These are phyloP conservation scores for Bufotes viridis DNA, from an alignment of 2,797 vertebrate genomes.

Conservation along the genomic window DNA sequence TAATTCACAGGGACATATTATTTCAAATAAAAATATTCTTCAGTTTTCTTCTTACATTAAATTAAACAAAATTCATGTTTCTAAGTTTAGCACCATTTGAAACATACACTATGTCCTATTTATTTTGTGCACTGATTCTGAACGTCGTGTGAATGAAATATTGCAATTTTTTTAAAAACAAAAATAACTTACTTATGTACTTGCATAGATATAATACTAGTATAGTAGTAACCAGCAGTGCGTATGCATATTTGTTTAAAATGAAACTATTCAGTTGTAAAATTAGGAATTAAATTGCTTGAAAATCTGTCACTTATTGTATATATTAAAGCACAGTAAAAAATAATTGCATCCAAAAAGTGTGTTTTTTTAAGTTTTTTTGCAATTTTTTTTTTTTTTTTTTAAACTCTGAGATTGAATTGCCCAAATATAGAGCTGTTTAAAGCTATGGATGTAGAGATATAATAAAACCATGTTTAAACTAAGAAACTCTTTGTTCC, in stretches of 20 bases:
- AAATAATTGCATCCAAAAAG: slow-evolving; percentile 22
- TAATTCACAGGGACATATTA: background rate
- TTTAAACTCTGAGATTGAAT: background rate
- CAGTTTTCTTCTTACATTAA: slow-evolving; percentile 47
- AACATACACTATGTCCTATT: slow-evolving; percentile 43
- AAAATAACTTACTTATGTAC: slow-evolving; percentile 58
- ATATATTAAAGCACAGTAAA: slow-evolving; percentile 39
- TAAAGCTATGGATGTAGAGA: slow-evolving; percentile 42
- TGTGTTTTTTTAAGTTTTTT: background rate
- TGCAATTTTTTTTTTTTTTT: background rate
- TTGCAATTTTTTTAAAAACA: slow-evolving; percentile 27
- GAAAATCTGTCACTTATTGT: slow-evolving; percentile 6
- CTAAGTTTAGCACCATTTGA: slow-evolving; percentile 58
- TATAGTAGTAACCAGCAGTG: slow-evolving; percentile 16
- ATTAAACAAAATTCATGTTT: slow-evolving; percentile 48
- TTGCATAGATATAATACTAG: slow-evolving; percentile 22
- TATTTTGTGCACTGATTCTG: slow-evolving; percentile 16
- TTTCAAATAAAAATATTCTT: slow-evolving; percentile 19
- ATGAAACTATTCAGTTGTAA: slow-evolving; percentile 19
- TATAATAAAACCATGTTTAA: slow-evolving; percentile 26
- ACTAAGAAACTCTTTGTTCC: background rate
- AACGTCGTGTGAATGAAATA: background rate
- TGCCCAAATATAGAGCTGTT: slow-evolving; percentile 34
- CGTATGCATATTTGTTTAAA: background rate
- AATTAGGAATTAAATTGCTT: slow-evolving; percentile 22